These are phyloP conservation scores for Aelia acuminata DNA, from an alignment of 2,888 invertebrate genomes.

Conservation along the genomic window DNA sequence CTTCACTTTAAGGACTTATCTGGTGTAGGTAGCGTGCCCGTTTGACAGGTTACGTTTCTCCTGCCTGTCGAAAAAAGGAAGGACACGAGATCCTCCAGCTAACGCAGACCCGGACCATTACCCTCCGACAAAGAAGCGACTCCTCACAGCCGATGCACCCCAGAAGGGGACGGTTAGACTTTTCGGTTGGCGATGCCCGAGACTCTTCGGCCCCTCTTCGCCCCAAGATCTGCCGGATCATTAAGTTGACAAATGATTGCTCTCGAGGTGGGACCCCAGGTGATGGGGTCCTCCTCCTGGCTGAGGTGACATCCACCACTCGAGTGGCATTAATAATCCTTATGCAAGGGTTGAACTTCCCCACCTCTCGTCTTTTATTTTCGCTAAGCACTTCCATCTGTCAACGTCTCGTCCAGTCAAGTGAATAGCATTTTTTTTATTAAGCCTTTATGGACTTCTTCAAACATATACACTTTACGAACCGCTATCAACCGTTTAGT, in stretches of 20 bases:
- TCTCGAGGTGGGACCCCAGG: conserved; percentile 11
- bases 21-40: background rate
- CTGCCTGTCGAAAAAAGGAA: background rate
- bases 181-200: background rate
- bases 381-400: conserved; percentile 50
- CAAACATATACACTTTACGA: background rate
- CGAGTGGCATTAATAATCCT: conserved; percentile 54
- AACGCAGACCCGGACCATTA: background rate
- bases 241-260: conserved; percentile 59
- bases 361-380: conserved; percentile 8
- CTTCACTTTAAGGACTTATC: too few relatives aligned
- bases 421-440: conserved; percentile 16
- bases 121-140: background rate
- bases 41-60: background rate
- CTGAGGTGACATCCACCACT: conserved; percentile 24
- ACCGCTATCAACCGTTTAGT: background rate
- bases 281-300: background rate
- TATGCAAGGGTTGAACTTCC: conserved; percentile 51
- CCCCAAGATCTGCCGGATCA: conserved; percentile 46
- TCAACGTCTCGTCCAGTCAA: conserved; percentile 57
- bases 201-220: background rate
- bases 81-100: background rate
- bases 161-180: background rate
- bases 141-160: background rate
- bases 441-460: conserved; percentile 30